These are phyloP conservation scores for Euleptes europaea DNA, from an alignment of 2,113 vertebrate species.

Conservation along the genomic window DNA sequence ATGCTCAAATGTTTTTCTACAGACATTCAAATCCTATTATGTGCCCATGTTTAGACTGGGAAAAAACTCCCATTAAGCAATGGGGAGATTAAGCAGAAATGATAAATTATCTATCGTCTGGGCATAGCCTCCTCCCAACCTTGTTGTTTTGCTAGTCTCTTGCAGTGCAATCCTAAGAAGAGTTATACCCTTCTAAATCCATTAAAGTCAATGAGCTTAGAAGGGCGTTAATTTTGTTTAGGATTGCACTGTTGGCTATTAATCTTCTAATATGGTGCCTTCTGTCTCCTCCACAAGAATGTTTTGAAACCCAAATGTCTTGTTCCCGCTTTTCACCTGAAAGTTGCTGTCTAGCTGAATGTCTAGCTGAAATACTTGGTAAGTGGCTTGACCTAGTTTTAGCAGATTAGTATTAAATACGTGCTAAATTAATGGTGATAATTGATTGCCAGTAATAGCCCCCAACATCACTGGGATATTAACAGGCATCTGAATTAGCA, in stretches of 20 bases:
- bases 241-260: background rate
- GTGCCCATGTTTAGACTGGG: background rate
- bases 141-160: background rate
- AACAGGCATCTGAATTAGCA: background rate
- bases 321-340: background rate
- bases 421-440: background rate
- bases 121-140: background rate
- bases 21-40: constrained; percentile 3
- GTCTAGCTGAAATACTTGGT: background rate
- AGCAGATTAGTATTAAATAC: background rate
- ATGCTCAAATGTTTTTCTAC: background rate
- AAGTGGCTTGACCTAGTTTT: constrained; percentile 3
- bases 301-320: background rate
- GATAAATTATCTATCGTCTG: background rate
- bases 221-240: no score
- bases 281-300: background rate
- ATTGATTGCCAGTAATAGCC: background rate
- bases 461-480: background rate
- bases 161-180: no score
- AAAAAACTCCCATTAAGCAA: background rate
- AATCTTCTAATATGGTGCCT: background rate
- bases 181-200: no score
- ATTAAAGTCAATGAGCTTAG: no score
- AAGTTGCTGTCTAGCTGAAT: background rate
- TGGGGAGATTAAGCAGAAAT: background rate